Conservation (phyloP, 2,888 invertebrate species). For the Apeira syringaria region DNA sequence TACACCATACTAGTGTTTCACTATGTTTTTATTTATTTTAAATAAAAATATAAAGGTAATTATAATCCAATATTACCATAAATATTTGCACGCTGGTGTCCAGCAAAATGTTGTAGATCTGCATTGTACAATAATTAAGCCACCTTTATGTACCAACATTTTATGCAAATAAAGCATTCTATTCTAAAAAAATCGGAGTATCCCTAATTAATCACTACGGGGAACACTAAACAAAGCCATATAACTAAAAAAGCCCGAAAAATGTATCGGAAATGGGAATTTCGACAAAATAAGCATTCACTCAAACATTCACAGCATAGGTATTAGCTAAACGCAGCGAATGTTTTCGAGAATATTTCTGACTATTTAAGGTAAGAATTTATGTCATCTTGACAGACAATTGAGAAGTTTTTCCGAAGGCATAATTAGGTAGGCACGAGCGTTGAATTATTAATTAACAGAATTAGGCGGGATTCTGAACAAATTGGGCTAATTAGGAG, state of each 20-base stretch:
- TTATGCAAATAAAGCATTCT: too few relatives aligned
- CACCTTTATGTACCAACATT: too few relatives aligned
- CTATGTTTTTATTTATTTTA: too few relatives aligned
- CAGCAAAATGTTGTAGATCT: too few relatives aligned
- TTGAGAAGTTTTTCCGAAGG: constrained; percentile 30
- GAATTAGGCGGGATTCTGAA: constrained; percentile 28
- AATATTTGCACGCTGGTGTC: too few relatives aligned
- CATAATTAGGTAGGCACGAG: constrained; percentile 25
- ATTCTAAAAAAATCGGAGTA: constrained; percentile 21
- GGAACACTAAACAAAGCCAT: constrained; percentile 26
- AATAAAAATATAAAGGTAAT: too few relatives aligned
- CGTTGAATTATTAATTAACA: constrained; percentile 30
- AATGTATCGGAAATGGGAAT: constrained; percentile 15
- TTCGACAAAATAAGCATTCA: constrained; percentile 15
- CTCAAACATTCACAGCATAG: neutral
- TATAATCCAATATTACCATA: too few relatives aligned
- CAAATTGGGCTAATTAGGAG: constrained; percentile 26
- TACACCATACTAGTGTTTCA: too few relatives aligned
- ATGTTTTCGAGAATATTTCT: constrained; percentile 20
- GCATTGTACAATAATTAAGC: too few relatives aligned
- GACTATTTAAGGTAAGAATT: constrained; percentile 37
- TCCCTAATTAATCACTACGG: constrained; percentile 34
- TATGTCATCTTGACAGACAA: constrained; percentile 32
- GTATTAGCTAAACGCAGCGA: constrained; percentile 9
- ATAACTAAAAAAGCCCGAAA: constrained; percentile 10